Evolutionary conservation across 2,888 invertebrate genomes (phyloP), one percentile per base, ranked within the genome.

Genomic region (Hemicrepidius hirtus): DNA sequence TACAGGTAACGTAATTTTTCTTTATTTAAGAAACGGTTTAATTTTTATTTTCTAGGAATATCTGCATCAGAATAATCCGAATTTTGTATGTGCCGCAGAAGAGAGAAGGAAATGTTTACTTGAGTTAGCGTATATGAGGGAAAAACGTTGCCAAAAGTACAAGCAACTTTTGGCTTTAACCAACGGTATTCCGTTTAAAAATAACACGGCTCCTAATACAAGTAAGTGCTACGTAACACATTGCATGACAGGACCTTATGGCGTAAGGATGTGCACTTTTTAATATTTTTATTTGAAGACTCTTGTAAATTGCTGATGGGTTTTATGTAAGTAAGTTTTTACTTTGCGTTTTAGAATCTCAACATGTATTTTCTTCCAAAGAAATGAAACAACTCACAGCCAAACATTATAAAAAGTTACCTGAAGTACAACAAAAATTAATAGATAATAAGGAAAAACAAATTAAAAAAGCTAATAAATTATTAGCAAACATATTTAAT

Each of bases 401-500:
- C 72, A 88, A 88, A 80, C 89, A 92, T 74, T 95, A 94, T 84
- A 89, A 90, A 80, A 90, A 90, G 21, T 85, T 95, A 72, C 92
- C 94, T 0, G 95, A 95, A 87, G 92, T 94, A 1, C 86, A 91
- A 71, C 88, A 89, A 72, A 93, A 91, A 80, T 84, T 87, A 18
- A 89, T 88, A 67, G 90, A 92, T 77, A 90, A 92, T 79, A 89
- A 89, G 57, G 87, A 89, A 0, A 90, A 89, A 80, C 84, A 80
- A 78, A 84, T 88, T 60, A 83, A 85, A 55, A 90, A 90, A 77
- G 92, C 92, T 7, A 95, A 95, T 86, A 89, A 92, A 77, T 84
- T 95, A 28, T 91, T 95, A 89, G 92, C 92, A 0, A 91, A 92
- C 83, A 88, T 94, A 70, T 95, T 95, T 85, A 93, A 93, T 83